phyloP scores from a whole-genome alignment of 2,888 invertebrate species.

The Platynereis dumerilii region DNA sequence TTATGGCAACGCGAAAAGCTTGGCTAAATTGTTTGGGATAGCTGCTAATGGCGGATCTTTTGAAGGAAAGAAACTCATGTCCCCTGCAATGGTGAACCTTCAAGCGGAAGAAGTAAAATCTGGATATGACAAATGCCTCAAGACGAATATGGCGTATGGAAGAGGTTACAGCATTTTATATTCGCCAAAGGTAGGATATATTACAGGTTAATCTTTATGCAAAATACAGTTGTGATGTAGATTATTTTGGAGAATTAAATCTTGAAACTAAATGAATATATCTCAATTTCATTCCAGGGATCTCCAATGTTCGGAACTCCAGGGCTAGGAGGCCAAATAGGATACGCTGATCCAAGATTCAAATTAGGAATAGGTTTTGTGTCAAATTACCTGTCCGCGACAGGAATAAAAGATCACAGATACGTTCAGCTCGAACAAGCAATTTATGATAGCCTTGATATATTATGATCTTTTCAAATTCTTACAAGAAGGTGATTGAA shows the following conservation, averaged over 20 bases:
- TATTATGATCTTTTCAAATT: too few species aligned
- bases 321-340: background rate
- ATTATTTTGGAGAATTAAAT: too few species aligned
- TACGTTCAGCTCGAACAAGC: background rate
- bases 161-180: background rate
- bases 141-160: background rate
- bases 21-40: constrained; percentile 2
- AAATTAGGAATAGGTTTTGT: background rate
- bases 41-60: constrained; percentile 6
- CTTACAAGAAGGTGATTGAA: too few species aligned
- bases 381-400: background rate
- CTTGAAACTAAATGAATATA: too few species aligned
- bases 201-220: too few species aligned
- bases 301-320: background rate
- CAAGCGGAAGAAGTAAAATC: background rate
- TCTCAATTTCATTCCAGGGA: background rate
- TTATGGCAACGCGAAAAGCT: background rate
- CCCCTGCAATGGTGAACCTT: background rate
- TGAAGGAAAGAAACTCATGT: background rate
- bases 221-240: too few species aligned
- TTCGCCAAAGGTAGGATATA: too few species aligned
- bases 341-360: background rate
- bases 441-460: background rate
- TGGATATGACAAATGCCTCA: background rate
- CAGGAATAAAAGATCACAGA: background rate